Evolutionary conservation across 2,888 invertebrate genomes (phyloP).

Genomic region (Chymomyza fuscimana): DNA sequence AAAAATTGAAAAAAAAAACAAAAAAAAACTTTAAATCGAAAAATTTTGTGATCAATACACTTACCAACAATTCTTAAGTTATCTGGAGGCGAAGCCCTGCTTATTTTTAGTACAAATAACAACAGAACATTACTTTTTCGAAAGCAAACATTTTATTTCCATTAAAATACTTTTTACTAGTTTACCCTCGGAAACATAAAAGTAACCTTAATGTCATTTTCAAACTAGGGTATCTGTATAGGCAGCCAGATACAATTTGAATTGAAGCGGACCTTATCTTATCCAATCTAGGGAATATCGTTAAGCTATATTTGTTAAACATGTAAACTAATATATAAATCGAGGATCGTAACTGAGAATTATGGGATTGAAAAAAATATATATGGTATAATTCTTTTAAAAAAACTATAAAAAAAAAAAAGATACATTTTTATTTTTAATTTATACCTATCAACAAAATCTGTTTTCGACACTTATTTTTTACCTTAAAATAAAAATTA

Average conservation of each 20-base stretch:
- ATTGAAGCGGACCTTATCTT: constrained; percentile 39
- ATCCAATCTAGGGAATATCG: constrained; percentile 27
- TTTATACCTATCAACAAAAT: no score
- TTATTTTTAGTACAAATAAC: neutral
- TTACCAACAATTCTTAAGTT: neutral
- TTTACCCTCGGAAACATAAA: constrained; percentile 51
- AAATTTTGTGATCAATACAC: neutral
- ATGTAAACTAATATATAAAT: no score
- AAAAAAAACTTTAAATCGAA: no score
- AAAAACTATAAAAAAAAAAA: no score
- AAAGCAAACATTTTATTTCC: constrained; percentile 12
- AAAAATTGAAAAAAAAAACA: no score
- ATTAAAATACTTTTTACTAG: constrained; percentile 32
- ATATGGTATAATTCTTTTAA: no score
- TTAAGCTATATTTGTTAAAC: no score
- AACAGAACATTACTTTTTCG: neutral
- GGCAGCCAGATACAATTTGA: constrained; percentile 50
- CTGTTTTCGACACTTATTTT: no score
- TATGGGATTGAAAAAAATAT: no score
- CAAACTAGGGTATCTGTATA: constrained; percentile 50
- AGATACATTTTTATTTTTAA: no score
- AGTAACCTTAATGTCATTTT: constrained; percentile 49
- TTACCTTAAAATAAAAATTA: no score
- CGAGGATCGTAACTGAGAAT: no score
- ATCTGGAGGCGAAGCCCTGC: neutral